Evolutionary conservation across 2,888 invertebrate genomes (phyloP).

Genomic region (Drosophila melanocephala): DNA sequence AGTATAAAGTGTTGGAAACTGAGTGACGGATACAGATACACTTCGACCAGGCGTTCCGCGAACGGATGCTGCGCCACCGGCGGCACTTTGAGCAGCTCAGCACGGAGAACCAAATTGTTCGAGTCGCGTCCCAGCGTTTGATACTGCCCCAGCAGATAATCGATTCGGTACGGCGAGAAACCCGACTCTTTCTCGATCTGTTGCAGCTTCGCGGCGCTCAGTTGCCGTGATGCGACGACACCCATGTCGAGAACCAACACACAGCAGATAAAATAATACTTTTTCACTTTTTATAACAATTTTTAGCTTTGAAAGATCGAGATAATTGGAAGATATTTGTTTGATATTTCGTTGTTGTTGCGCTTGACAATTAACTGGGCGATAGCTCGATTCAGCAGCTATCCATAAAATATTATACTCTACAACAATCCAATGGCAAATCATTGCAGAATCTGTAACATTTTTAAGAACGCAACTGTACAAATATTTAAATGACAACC

Average conservation of each 20-base stretch:
- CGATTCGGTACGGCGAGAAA: constrained; percentile 42
- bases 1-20: constrained; percentile 47
- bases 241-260: constrained; percentile 37
- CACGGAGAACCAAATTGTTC: constrained; percentile 42
- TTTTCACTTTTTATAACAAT: background rate
- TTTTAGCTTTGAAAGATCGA: background rate
- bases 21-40: constrained; percentile 43
- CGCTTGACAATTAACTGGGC: background rate
- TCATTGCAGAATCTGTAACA: background rate
- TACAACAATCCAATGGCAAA: background rate
- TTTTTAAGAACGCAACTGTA: too few relatives aligned
- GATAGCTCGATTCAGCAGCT: background rate
- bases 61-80: constrained; percentile 55
- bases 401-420: background rate
- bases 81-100: constrained; percentile 41
- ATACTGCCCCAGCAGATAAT: constrained; percentile 47
- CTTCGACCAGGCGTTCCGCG: constrained; percentile 42
- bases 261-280: background rate
- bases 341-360: background rate
- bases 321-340: too few relatives aligned
- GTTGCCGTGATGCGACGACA: constrained; percentile 32
- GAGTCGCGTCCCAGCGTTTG: constrained; percentile 37
- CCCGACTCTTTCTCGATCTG: constrained; percentile 46
- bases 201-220: constrained; percentile 28
- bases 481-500: too few relatives aligned